Evolutionary conservation across 2,797 vertebrate species (phyloP).

Genomic region (Halcyon smyrnensis): DNA sequence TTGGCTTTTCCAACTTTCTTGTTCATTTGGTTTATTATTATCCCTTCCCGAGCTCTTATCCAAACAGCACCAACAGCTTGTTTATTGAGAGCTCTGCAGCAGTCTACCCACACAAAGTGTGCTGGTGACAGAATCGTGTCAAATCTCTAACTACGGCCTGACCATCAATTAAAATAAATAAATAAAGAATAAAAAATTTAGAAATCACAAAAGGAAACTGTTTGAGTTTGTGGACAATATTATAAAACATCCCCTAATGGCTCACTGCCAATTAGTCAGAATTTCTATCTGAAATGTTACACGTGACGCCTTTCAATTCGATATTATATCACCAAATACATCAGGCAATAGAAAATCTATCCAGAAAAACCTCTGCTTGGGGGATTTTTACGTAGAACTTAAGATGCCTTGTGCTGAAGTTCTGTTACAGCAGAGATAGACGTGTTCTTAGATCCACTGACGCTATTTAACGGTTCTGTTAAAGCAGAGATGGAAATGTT

Average conservation of each 20-base stretch:
- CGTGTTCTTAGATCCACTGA: no score
- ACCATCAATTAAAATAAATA: neutral
- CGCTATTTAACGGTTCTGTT: neutral
- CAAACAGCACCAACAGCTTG: conserved; percentile 71
- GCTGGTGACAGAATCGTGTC: conserved; percentile 44
- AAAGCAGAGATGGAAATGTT: neutral
- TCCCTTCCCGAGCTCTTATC: conserved; percentile 55
- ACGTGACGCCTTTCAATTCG: neutral
- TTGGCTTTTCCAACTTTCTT: conserved; percentile 24
- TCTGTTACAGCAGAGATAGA: neutral
- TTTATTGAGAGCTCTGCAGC: conserved; percentile 57
- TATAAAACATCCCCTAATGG: neutral
- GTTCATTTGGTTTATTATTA: conserved; percentile 57
- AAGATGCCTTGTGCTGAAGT: neutral
- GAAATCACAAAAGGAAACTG: neutral
- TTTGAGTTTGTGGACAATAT: neutral
- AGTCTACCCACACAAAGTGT: neutral
- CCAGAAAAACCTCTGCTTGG: neutral
- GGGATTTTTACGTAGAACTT: neutral
- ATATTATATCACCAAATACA: neutral
- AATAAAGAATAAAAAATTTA: neutral
- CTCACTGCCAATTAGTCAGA: neutral
- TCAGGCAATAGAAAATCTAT: neutral
- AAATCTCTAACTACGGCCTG: conserved; percentile 4
- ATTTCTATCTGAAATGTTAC: neutral